Evolutionary conservation across 2,888 invertebrate species (phyloP).

Genomic region (Ypsolopha scabrella): DNA sequence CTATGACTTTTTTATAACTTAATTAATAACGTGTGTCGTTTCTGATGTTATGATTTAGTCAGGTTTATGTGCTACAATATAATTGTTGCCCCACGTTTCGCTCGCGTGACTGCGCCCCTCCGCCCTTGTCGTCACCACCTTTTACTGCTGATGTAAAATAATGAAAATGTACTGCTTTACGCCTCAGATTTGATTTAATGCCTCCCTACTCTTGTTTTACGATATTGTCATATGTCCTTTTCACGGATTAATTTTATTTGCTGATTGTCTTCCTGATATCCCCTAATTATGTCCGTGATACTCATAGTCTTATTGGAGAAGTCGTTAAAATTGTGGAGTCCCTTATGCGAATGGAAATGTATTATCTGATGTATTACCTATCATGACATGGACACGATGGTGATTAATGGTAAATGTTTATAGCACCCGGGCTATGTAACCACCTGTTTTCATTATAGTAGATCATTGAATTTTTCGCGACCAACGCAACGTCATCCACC

Average conservation of each 20-base stretch:
- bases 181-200: conserved; percentile 49
- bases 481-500: too few relatives aligned
- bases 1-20: conserved; percentile 66
- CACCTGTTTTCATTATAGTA: too few relatives aligned
- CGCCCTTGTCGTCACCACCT: conserved; percentile 38
- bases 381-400: too few relatives aligned
- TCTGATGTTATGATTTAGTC: conserved; percentile 53
- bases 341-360: too few relatives aligned
- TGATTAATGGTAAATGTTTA: too few relatives aligned
- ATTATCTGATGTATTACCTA: too few relatives aligned
- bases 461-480: too few relatives aligned
- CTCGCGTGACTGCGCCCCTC: conserved; percentile 43
- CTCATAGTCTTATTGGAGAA: too few relatives aligned
- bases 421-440: too few relatives aligned
- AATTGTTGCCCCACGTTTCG: conserved; percentile 40
- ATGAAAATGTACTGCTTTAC: conserved; percentile 50
- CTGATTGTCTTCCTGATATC: too few relatives aligned
- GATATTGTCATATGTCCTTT: conserved; percentile 22
- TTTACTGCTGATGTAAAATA: conserved; percentile 61
- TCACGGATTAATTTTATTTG: neutral
- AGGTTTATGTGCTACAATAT: conserved; percentile 58
- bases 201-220: conserved; percentile 24
- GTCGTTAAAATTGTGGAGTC: too few relatives aligned
- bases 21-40: conserved; percentile 53
- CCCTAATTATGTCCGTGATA: too few relatives aligned